Base-by-base conservation (phyloP, 2,797 vertebrate genomes). In the Miichthys miiuy region DNA sequence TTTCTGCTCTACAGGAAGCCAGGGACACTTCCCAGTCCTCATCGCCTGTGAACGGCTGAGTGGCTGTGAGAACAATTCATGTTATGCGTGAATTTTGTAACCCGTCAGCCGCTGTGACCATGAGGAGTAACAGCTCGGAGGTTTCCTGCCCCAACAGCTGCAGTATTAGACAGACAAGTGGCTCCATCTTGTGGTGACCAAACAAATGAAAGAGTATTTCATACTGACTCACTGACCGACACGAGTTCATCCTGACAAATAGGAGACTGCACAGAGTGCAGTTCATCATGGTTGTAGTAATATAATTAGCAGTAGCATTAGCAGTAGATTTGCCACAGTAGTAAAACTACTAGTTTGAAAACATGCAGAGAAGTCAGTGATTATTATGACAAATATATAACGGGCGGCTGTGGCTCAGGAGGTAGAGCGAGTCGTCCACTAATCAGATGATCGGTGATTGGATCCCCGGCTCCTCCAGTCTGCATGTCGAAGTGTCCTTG, bases 111-210 rank as follows among this genome's bases (percentile, higher is more conserved):
- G 6, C 66, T 20, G 18, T 21, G 57, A 68, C 23, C 38, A 34
- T 10, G 61, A 27, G n/a, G 23, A 18, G 13, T 3, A 9, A 25
- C 7, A 58, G 58, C 56, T 30, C 0, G 8, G 62, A 65, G 44
- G 64, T 12, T 20, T 50, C 30, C 51, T 55, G 46, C 57, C 50
- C 34, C 11, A 0, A n/a, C 2, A 44, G 60, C 68, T 44, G 47
- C 30, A 17, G 6, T 0, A 60, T 79, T n/a, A 61, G 5, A 30
- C 16, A 6, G 73, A 66, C 41, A 1, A 12, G 44, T 66, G 76
- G 84, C 89, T 44, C 90, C 91, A 79, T 52, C 92, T 81, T 18
- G 87, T 88, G 91, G 87, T 3, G 0, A 38, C 20, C 4, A 6
- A 21, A 27, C 9, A 18, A 10, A 14, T 20, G 0, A 41, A 46